Percentiles rank a stretch among this genome's conserved stretches.
Conservation (phyloP, 2,797 vertebrate genomes). For the Tokudaia muenninki region DNA sequence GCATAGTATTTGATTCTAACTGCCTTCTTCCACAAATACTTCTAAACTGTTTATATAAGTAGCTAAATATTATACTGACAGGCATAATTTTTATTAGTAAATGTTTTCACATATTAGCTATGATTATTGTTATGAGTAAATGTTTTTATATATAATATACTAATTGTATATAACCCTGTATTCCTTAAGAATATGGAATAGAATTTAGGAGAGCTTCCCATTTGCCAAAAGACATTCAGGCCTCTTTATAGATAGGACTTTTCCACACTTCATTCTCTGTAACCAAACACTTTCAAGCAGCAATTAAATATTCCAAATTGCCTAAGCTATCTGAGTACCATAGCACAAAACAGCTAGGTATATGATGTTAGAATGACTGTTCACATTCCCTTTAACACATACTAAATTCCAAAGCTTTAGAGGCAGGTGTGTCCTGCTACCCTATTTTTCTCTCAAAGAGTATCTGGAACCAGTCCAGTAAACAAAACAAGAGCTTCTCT, state of each 20-base stretch:
- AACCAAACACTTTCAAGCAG: constrained; percentile 71
- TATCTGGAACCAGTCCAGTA: constrained; percentile 45
- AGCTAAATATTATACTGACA: constrained; percentile 37
- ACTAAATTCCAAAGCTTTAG: constrained; percentile 52
- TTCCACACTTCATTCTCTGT: constrained; percentile 67
- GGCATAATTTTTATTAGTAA: constrained; percentile 18
- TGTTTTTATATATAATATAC: not conserved
- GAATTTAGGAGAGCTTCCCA: constrained; percentile 53
- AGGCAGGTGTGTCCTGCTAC: constrained; percentile 67
- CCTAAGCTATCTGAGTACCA: constrained; percentile 56
- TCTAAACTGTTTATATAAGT: constrained; percentile 55
- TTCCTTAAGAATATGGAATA: constrained; percentile 43
- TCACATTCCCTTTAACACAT: constrained; percentile 71
- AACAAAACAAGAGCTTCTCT: constrained; percentile 65
- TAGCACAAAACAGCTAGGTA: constrained; percentile 70
- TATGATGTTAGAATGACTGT: constrained; percentile 48
- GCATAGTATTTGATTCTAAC: constrained; percentile 57
- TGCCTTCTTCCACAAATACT: constrained; percentile 39
- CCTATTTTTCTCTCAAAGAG: constrained; percentile 63
- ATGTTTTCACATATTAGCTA: constrained; percentile 44
- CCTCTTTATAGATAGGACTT: constrained; percentile 60
- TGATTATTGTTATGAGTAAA: not conserved
- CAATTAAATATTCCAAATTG: constrained; percentile 71
- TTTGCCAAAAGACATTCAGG: not conserved
- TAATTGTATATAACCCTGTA: not conserved